Evolutionary conservation across 2,113 vertebrate species (phyloP).

Genomic region (Hemichromis elongatus): DNA sequence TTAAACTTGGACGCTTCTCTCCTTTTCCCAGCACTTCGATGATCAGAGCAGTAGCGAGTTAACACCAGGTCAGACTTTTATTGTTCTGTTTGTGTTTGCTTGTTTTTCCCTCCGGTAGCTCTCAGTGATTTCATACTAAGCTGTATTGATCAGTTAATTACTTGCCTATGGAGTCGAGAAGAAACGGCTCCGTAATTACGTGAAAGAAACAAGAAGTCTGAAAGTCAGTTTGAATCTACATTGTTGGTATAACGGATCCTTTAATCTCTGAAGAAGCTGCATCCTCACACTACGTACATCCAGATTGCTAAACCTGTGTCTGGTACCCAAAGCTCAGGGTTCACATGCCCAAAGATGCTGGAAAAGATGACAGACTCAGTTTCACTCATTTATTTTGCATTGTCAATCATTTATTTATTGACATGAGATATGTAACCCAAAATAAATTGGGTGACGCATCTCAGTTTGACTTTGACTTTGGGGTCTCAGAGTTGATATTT

Average conservation of each 20-base stretch:
- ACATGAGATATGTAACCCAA: background rate
- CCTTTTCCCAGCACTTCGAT: background rate
- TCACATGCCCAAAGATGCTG: background rate
- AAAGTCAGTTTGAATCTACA: background rate
- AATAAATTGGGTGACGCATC: background rate
- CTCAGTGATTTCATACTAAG: background rate
- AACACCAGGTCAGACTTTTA: background rate
- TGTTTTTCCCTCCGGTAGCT: background rate
- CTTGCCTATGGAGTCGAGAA: background rate
- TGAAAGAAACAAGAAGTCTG: background rate
- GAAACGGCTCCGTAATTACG: background rate
- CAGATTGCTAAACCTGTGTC: background rate
- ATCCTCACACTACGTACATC: background rate
- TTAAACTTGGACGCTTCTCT: background rate
- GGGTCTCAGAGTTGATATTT: background rate
- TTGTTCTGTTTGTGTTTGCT: background rate
- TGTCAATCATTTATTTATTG: background rate
- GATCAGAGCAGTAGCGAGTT: background rate
- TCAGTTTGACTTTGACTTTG: background rate
- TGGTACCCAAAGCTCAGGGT: background rate
- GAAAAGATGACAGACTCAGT: background rate
- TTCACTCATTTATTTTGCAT: background rate
- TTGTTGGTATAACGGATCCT: background rate
- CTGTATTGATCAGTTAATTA: background rate
- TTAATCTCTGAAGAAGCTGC: background rate